Percentiles rank a stretch among this genome's conserved stretches.
These are phyloP conservation scores for Hyaena hyaena DNA, from an alignment of 2,113 vertebrate species.

Conservation along the genomic window DNA sequence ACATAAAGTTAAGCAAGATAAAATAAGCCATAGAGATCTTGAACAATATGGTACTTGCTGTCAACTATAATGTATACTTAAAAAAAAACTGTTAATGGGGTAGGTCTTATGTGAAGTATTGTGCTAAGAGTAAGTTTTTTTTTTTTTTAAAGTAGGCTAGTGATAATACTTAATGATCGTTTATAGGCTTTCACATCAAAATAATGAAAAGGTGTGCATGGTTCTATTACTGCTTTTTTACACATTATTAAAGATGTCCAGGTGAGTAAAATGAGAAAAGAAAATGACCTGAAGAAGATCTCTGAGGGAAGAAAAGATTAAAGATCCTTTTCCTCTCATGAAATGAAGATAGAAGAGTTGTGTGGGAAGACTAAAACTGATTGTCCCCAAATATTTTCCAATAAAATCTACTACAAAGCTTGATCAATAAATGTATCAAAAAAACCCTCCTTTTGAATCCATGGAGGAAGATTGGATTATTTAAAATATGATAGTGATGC, in stretches of 20 bases:
- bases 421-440: not conserved
- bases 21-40: not conserved
- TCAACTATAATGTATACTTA: not conserved
- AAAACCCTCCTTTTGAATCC: not conserved
- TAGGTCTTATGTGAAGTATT: not conserved
- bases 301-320: not conserved
- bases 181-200: not conserved
- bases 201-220: not conserved
- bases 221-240: not conserved
- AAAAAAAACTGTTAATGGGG: not conserved
- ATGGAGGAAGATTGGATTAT: not conserved
- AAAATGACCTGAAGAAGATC: not conserved
- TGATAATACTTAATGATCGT: not conserved
- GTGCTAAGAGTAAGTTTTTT: not conserved
- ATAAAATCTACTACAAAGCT: not conserved
- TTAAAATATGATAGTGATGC: not conserved
- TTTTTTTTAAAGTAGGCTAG: not conserved
- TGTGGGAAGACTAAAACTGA: not conserved
- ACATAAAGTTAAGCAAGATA: not conserved
- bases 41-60: not conserved
- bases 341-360: not conserved
- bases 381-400: not conserved
- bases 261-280: not conserved
- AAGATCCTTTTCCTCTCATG: not conserved
- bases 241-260: not conserved